These are phyloP conservation scores for Sula dactylatra DNA, from an alignment of 2,113 vertebrate genomes.

Conservation along the genomic window DNA sequence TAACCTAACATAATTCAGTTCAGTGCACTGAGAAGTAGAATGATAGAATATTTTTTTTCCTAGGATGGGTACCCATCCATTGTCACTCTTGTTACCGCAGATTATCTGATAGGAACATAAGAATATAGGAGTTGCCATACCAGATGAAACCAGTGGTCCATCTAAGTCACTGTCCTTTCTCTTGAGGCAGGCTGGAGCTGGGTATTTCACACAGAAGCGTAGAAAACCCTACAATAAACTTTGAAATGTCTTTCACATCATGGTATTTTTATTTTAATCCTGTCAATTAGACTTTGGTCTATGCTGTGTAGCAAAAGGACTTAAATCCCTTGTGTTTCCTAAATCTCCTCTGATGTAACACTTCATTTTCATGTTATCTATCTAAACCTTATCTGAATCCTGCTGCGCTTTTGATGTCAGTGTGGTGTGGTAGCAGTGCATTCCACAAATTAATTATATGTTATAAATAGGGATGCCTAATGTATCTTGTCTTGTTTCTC, in stretches of 20 bases:
- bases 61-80: slow-evolving; percentile 14
- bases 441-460: slow-evolving; percentile 15
- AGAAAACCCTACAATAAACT: neutral
- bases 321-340: neutral
- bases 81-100: slow-evolving; percentile 14
- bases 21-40: slow-evolving; percentile 44
- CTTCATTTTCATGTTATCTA: slow-evolving; percentile 2
- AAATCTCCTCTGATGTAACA: neutral
- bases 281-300: neutral
- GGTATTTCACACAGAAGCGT: neutral
- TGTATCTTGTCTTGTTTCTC: slow-evolving; percentile 14
- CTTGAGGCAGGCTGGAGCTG: neutral
- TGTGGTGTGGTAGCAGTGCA: neutral
- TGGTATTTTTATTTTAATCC: neutral
- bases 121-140: slow-evolving; percentile 26
- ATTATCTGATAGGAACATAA: neutral
- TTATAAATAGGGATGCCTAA: slow-evolving; percentile 6
- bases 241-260: neutral
- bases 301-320: neutral
- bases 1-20: slow-evolving; percentile 58
- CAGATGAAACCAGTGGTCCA: neutral
- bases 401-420: slow-evolving; percentile 8
- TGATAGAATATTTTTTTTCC: slow-evolving; percentile 9
- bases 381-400: slow-evolving; percentile 3
- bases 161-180: slow-evolving; percentile 2